These are phyloP conservation scores for Rousettus leschenaultii DNA, from an alignment of 2,113 vertebrate genomes.

Conservation along the genomic window DNA sequence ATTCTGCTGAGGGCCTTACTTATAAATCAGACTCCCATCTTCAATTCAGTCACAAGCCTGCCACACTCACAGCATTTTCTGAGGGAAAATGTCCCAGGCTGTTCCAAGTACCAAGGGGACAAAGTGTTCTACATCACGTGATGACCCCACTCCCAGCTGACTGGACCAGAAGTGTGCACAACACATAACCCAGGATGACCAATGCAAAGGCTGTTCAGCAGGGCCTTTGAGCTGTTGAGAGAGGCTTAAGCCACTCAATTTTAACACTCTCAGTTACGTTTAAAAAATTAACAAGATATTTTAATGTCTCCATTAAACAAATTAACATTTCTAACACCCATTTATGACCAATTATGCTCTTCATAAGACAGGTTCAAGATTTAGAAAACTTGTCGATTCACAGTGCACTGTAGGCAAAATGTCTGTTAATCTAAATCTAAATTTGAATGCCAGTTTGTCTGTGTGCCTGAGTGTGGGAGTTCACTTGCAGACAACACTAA, in stretches of 20 bases:
- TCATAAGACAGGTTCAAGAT: constrained; percentile 60
- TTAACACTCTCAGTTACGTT: background rate
- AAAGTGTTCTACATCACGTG: background rate
- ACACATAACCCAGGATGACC: background rate
- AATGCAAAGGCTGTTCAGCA: background rate
- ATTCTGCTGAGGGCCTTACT: background rate
- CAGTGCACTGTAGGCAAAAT: constrained; percentile 53
- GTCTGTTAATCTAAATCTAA: constrained; percentile 62
- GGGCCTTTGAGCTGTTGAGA: background rate
- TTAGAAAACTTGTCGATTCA: constrained; percentile 69
- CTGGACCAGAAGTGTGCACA: background rate
- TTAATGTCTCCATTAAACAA: constrained; percentile 50
- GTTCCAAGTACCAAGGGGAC: background rate
- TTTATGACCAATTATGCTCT: constrained; percentile 66
- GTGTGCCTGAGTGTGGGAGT: background rate
- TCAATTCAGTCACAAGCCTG: background rate
- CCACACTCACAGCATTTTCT: background rate
- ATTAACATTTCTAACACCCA: constrained; percentile 68
- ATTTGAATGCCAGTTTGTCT: constrained; percentile 43
- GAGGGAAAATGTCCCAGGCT: background rate
- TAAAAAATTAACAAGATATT: constrained; percentile 26
- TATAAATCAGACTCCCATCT: background rate
- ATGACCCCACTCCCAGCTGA: background rate
- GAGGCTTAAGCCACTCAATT: background rate
- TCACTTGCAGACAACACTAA: background rate